Evolutionary conservation across 2,888 invertebrate species (phyloP).

Genomic region (Cephalotes varians): DNA sequence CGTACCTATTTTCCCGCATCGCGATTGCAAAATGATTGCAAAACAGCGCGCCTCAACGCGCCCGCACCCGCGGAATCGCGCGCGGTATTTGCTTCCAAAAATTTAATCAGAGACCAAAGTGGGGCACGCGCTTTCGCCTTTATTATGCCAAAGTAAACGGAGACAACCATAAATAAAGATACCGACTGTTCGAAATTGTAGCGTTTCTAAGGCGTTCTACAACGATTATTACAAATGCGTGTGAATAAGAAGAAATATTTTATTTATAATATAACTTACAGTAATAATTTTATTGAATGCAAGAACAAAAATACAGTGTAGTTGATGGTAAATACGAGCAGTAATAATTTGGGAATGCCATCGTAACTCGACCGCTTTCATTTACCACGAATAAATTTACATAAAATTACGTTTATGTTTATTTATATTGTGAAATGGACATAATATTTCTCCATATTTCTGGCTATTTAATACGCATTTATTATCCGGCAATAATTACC

Average conservation of each 20-base stretch:
- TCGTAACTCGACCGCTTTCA: background rate
- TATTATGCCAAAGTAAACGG: background rate
- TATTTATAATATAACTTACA: background rate
- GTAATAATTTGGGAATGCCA: background rate
- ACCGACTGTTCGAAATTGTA: background rate
- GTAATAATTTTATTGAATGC: background rate
- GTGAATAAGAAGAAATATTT: background rate
- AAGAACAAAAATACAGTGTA: background rate
- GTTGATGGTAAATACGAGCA: background rate
- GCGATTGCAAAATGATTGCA: constrained; percentile 33
- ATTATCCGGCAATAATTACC: background rate
- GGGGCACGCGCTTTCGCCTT: constrained; percentile 27
- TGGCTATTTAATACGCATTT: constrained; percentile 1
- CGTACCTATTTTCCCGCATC: constrained; percentile 21
- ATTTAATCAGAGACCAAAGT: constrained; percentile 21
- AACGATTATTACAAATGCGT: background rate
- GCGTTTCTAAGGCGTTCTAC: background rate
- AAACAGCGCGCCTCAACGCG: background rate
- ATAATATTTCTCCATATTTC: background rate
- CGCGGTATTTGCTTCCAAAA: constrained; percentile 19
- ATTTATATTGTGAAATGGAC: constrained; percentile 12
- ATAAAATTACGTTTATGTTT: constrained; percentile 12
- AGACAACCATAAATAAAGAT: constrained; percentile 15
- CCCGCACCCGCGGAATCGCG: constrained; percentile 11
- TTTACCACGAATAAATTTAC: background rate